These are phyloP conservation scores for Camelus dromedarius DNA, from an alignment of 2,113 vertebrate species.

Conservation along the genomic window DNA sequence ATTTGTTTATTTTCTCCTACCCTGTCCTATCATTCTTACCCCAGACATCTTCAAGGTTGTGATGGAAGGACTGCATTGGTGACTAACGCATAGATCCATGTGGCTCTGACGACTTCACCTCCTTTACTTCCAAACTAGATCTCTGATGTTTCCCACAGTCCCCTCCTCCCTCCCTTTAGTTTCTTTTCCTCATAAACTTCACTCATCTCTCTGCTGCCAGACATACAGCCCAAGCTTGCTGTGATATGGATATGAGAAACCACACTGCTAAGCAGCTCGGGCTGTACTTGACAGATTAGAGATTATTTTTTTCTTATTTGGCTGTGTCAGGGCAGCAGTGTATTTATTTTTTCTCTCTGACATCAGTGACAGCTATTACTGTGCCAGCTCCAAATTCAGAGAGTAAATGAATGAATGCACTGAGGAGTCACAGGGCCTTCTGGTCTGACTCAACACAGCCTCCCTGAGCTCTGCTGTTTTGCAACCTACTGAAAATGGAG, in stretches of 20 bases:
- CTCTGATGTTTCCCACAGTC: not conserved
- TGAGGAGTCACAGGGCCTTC: not conserved
- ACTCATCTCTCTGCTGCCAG: not conserved
- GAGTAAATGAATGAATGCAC: slow-evolving; percentile 10
- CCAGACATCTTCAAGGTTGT: no score
- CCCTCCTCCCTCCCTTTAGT: not conserved
- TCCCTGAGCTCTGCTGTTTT: not conserved
- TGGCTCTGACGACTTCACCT: not conserved
- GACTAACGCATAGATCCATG: not conserved
- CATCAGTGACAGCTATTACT: not conserved
- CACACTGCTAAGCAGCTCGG: not conserved
- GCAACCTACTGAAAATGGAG: not conserved
- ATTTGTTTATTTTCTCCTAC: not conserved
- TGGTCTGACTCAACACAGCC: not conserved
- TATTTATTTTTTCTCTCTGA: slow-evolving; percentile 55
- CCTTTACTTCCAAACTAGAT: not conserved
- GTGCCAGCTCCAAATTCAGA: not conserved
- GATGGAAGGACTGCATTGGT: not conserved
- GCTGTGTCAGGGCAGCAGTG: not conserved
- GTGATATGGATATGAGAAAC: not conserved
- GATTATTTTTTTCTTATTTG: slow-evolving; percentile 40
- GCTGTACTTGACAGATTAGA: slow-evolving; percentile 45
- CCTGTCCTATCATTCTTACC: not conserved
- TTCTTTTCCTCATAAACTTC: not conserved
- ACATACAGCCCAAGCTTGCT: not conserved